Evolutionary conservation across 2,888 invertebrate species (phyloP).

Genomic region (Scaptomyza reducta): DNA sequence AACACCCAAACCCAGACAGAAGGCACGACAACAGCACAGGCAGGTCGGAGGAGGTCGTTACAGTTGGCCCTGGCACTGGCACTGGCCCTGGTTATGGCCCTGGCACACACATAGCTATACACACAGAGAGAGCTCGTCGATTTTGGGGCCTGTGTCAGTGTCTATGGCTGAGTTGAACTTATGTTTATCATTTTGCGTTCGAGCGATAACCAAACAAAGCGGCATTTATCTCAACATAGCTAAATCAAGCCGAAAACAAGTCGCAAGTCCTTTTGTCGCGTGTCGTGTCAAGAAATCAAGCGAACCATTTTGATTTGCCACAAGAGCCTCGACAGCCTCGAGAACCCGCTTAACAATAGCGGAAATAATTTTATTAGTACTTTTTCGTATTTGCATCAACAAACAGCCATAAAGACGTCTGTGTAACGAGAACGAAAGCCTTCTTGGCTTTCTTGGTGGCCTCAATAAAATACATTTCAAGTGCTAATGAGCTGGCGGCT

Average conservation of each 20-base stretch:
- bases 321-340: conserved; percentile 28
- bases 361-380: conserved; percentile 73
- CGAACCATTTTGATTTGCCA: conserved; percentile 50
- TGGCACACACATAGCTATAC: conserved; percentile 64
- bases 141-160: conserved; percentile 37
- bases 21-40: background rate
- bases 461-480: conserved; percentile 52
- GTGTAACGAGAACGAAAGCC: conserved; percentile 41
- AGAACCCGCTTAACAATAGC: conserved; percentile 59
- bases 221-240: conserved; percentile 65
- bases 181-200: conserved; percentile 55
- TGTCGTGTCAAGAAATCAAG: conserved; percentile 53
- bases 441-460: conserved; percentile 41
- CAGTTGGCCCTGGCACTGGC: conserved; percentile 46
- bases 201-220: conserved; percentile 62
- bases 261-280: conserved; percentile 51
- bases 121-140: conserved; percentile 37
- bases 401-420: conserved; percentile 69
- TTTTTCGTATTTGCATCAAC: conserved; percentile 65
- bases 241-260: conserved; percentile 61
- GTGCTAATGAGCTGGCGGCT: conserved; percentile 56
- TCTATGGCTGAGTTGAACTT: conserved; percentile 52
- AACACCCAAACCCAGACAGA: conserved; percentile 55
- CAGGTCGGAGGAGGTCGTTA: conserved; percentile 38
- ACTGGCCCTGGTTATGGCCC: conserved; percentile 38